Evolutionary conservation across 2,797 vertebrate genomes (phyloP), one percentile per base, ranked within the genome.

Genomic region (Sebastes cheni): DNA sequence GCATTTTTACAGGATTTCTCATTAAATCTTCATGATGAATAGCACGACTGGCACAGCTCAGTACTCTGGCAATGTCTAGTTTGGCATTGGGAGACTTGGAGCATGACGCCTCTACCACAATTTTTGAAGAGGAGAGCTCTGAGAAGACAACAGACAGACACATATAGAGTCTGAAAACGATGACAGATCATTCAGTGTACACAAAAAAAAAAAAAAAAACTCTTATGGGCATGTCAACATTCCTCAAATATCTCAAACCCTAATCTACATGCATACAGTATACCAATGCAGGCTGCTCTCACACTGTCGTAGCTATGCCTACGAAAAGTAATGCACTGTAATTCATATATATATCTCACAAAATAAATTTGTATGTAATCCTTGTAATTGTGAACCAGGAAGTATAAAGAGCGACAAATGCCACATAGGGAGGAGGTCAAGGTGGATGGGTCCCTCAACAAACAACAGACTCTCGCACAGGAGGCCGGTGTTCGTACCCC

Each of bases 11-110:
- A 65, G 65, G 60, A 80, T 81, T 55, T 76, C 55, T 80, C 66
- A 81, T 89, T 20, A 77, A 81, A 83, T 82, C 70, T 83, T 86
- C 27, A 84, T 71, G 36, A 80, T 62, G 78, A 75, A 52, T 70
- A 67, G 34, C 58, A 58, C 65, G 39, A 59, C 67, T 82, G 82
- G 14, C n/a, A 72, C 29, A 46, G 70, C 73, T 74, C 32, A 61
- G 42, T 25, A 32, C 32, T 72, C 25, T 75, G 29, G 32, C 5
- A 56, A 36, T 75, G 52, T 71, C 46, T 50, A 46, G 59, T 36
- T 16, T 65, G 64, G 52, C 52, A 64, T 18, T 78, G 42, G 61
- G 59, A 83, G 11, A 64, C 27, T 61, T 22, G 8, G 46, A 65
- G 20, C 9, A 25, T 29, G 66, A 62, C 16, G 50, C 67, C 32